Conservation (phyloP, 2,888 invertebrate genomes). For the Oxycera nigricornis region DNA sequence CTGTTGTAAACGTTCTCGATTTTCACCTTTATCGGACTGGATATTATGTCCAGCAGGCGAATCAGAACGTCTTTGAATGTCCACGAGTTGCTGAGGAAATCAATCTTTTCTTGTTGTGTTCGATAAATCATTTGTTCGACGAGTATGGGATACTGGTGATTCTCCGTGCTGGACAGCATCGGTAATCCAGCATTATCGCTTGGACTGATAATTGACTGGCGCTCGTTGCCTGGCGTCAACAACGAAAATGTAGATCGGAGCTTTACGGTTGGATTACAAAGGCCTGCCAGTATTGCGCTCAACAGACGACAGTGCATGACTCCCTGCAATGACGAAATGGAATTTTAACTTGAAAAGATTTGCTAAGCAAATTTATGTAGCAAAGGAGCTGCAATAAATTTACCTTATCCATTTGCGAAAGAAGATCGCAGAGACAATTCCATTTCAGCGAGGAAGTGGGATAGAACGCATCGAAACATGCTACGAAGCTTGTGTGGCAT, state of each 20-base stretch:
- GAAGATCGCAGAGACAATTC: constrained; percentile 85
- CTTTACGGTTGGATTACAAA: constrained; percentile 80
- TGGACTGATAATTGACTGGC: constrained; percentile 67
- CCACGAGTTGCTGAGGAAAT: constrained; percentile 60
- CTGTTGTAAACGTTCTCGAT: constrained; percentile 60
- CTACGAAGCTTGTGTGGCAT: constrained; percentile 87
- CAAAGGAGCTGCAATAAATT: constrained; percentile 44
- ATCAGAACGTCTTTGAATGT: constrained; percentile 82
- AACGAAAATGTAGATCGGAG: constrained; percentile 79
- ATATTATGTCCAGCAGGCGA: constrained; percentile 79
- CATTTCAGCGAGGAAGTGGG: constrained; percentile 93
- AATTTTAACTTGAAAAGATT: not conserved
- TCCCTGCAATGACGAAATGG: constrained; percentile 49
- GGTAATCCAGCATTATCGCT: constrained; percentile 74
- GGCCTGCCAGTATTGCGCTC: constrained; percentile 82
- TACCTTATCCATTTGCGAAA: constrained; percentile 76
- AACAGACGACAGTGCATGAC: constrained; percentile 66
- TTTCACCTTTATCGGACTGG: constrained; percentile 73
- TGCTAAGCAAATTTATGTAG: no score
- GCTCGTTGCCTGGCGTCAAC: constrained; percentile 63
- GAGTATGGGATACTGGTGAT: constrained; percentile 76
- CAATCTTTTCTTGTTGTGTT: constrained; percentile 63
- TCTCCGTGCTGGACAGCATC: constrained; percentile 72
- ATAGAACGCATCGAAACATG: constrained; percentile 95
- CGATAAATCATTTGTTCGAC: constrained; percentile 81